These are phyloP conservation scores for Andrena marginata DNA, from an alignment of 2,888 invertebrate genomes.

Conservation along the genomic window DNA sequence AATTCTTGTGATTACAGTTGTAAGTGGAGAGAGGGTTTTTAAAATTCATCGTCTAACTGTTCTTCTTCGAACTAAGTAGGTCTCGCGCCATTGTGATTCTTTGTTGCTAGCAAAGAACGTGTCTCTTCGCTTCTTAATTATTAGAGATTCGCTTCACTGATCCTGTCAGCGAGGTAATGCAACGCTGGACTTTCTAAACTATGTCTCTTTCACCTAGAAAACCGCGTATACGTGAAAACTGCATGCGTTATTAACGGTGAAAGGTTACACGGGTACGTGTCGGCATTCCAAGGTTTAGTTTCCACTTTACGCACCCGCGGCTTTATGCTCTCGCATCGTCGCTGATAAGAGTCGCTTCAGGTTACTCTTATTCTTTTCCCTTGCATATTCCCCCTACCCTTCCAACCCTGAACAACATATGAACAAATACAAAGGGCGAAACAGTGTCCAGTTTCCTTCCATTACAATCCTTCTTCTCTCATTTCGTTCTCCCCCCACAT, in stretches of 20 bases:
- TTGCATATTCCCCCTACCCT: neutral
- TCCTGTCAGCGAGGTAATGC: neutral
- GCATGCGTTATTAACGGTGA: slow-evolving; percentile 6
- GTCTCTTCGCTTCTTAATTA: neutral
- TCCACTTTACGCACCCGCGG: neutral
- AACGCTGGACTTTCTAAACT: neutral
- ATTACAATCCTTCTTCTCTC: slow-evolving; percentile 14
- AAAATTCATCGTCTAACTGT: too few species aligned
- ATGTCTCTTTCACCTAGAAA: neutral
- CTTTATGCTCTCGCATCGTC: neutral
- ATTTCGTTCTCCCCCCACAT: slow-evolving; percentile 11
- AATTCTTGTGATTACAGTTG: too few species aligned
- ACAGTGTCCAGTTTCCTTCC: slow-evolving; percentile 39
- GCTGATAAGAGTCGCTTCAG: slow-evolving; percentile 8
- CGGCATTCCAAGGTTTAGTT: slow-evolving; percentile 10
- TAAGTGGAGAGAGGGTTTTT: too few species aligned
- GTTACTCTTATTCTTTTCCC: neutral
- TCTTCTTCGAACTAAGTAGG: too few species aligned
- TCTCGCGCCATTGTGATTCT: too few species aligned
- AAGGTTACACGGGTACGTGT: slow-evolving; percentile 17
- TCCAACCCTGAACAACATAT: neutral
- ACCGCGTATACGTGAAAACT: slow-evolving; percentile 7
- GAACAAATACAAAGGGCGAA: neutral
- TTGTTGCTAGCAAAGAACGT: neutral
- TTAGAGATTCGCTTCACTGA: slow-evolving; percentile 6